Evolutionary conservation across 2,113 vertebrate genomes (phyloP).

Genomic region (Felis chaus): DNA sequence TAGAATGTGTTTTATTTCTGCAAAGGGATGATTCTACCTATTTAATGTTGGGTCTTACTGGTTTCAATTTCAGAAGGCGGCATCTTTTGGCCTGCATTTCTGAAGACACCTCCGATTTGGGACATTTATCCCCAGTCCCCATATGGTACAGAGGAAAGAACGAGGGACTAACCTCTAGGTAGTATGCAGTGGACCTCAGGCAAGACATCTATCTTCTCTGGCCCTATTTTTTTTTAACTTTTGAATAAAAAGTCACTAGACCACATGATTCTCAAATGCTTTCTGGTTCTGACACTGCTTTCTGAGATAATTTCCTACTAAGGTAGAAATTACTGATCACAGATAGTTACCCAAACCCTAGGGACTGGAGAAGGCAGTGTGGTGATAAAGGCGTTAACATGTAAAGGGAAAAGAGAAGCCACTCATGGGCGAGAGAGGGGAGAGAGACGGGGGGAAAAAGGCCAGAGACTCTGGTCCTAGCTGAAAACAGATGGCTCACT

Average conservation of each 20-base stretch:
- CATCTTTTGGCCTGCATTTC: background rate
- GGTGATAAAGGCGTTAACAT: background rate
- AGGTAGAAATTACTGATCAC: background rate
- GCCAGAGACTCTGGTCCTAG: background rate
- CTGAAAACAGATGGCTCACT: background rate
- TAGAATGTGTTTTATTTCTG: constrained; percentile 26
- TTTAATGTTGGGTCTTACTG: background rate
- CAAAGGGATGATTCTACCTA: background rate
- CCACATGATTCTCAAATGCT: background rate
- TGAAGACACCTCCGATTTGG: background rate
- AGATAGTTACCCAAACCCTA: background rate
- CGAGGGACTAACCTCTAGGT: background rate
- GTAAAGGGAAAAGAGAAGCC: background rate
- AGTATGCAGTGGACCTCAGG: background rate
- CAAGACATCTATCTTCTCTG: background rate
- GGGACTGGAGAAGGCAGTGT: background rate
- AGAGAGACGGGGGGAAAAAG: background rate
- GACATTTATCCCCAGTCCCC: background rate
- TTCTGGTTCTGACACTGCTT: background rate
- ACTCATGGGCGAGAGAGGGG: too few relatives aligned
- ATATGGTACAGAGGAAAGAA: background rate
- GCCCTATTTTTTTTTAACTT: background rate
- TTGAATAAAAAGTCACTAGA: background rate
- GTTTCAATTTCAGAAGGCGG: constrained; percentile 9
- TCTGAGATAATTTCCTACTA: background rate